Evolutionary conservation across 2,888 invertebrate genomes (phyloP).

Genomic region (Mamestra brassicae): DNA sequence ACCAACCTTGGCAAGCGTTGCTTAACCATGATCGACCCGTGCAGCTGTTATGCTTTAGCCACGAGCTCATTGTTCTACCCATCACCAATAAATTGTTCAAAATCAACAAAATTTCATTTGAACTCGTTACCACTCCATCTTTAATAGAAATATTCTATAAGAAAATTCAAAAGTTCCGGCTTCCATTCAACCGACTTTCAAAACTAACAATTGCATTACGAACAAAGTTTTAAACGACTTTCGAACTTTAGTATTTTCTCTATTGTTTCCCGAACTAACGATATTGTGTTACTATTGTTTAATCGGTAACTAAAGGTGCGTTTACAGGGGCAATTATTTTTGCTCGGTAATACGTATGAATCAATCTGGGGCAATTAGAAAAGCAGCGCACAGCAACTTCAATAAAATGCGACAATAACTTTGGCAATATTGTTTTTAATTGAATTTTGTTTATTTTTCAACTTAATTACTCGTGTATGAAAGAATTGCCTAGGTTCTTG

Average conservation of each 20-base stretch:
- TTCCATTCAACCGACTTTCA: constrained; percentile 48
- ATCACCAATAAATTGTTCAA: constrained; percentile 25
- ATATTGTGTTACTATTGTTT: constrained; percentile 57
- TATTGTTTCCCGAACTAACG: constrained; percentile 57
- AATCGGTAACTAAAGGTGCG: constrained; percentile 35
- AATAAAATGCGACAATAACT: too few species aligned
- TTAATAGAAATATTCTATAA: constrained; percentile 43
- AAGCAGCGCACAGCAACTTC: too few species aligned
- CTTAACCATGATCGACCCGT: too few species aligned
- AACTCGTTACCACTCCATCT: constrained; percentile 32
- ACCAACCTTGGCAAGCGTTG: too few species aligned
- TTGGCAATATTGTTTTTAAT: too few species aligned
- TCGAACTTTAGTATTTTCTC: constrained; percentile 59
- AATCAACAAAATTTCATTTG: constrained; percentile 15
- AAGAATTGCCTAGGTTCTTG: too few species aligned
- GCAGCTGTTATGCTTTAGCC: too few species aligned
- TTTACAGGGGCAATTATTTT: too few species aligned
- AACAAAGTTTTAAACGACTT: constrained; percentile 58
- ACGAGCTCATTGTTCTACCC: not conserved
- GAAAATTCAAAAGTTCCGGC: constrained; percentile 51
- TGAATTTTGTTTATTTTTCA: too few species aligned
- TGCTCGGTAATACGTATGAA: too few species aligned
- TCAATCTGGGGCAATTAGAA: too few species aligned
- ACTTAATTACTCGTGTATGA: too few species aligned
- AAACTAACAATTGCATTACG: constrained; percentile 63